Conservation (phyloP, 2,888 invertebrate genomes). For the Drosophila longiperda region DNA sequence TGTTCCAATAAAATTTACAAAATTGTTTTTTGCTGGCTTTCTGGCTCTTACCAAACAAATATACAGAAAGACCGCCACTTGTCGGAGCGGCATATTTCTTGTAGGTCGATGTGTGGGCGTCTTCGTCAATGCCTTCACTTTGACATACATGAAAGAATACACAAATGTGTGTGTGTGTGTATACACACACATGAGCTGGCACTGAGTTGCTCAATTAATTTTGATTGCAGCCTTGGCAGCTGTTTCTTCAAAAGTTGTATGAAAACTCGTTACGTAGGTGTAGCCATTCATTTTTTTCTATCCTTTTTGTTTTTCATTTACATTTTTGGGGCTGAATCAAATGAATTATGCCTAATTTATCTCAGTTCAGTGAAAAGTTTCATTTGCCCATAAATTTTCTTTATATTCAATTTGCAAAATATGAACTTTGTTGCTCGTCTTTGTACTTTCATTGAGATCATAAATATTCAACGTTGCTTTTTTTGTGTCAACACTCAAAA, state of each 20-base stretch:
- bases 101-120: constrained; percentile 59
- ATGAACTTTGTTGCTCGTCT: constrained; percentile 17
- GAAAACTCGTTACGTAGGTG: constrained; percentile 45
- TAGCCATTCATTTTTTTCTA: constrained; percentile 26
- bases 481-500: constrained; percentile 2
- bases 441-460: constrained; percentile 15
- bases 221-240: constrained; percentile 77
- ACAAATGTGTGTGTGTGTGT: neutral
- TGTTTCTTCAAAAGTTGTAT: constrained; percentile 45
- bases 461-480: neutral
- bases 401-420: constrained; percentile 11
- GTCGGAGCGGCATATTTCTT: constrained; percentile 41
- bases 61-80: constrained; percentile 47
- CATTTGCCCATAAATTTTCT: constrained; percentile 46
- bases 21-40: constrained; percentile 27
- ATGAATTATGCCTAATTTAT: constrained; percentile 25
- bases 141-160: constrained; percentile 46
- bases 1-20: constrained; percentile 59
- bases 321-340: constrained; percentile 16
- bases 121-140: constrained; percentile 73
- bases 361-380: constrained; percentile 49
- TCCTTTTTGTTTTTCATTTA: constrained; percentile 35
- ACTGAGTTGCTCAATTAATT: constrained; percentile 76
- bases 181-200: constrained; percentile 34
- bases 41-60: constrained; percentile 21